A percentile compares a stretch with the other conserved stretches of the same genome.
Conservation (phyloP, 2,113 vertebrate species). For the Heptranchias perlo region DNA sequence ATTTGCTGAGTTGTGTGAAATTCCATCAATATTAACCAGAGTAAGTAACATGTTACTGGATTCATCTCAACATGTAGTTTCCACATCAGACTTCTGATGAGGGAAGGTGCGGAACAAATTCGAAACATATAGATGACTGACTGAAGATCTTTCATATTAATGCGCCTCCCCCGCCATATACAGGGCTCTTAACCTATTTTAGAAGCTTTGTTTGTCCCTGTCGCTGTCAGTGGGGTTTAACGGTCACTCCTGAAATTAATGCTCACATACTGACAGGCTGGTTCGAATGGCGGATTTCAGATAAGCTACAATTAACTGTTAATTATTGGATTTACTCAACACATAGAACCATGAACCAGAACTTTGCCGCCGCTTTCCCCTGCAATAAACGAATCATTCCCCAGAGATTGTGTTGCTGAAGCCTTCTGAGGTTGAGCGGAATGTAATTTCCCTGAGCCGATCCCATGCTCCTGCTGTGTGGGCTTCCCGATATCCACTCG, state of each 20-base stretch:
- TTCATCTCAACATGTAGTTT: background rate
- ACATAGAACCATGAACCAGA: background rate
- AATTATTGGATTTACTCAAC: background rate
- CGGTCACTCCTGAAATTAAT: too few species aligned
- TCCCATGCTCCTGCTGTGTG: background rate
- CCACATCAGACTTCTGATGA: background rate
- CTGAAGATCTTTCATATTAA: too few species aligned
- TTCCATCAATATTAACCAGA: background rate
- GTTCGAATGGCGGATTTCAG: background rate
- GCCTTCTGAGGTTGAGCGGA: too few species aligned
- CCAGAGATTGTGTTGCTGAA: too few species aligned
- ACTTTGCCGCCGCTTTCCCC: background rate
- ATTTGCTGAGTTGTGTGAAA: background rate
- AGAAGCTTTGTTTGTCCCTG: too few species aligned
- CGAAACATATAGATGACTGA: too few species aligned
- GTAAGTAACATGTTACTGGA: background rate
- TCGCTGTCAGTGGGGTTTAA: too few species aligned
- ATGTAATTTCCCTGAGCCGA: too few species aligned
- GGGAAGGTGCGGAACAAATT: too few species aligned
- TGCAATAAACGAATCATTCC: background rate
- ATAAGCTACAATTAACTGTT: background rate
- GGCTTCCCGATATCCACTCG: background rate
- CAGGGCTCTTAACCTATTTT: too few species aligned
- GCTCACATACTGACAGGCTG: too few species aligned
- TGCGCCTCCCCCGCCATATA: too few species aligned